phyloP scores from a whole-genome alignment of 2,797 vertebrate species.

The Odontamblyopus lacepedii region DNA sequence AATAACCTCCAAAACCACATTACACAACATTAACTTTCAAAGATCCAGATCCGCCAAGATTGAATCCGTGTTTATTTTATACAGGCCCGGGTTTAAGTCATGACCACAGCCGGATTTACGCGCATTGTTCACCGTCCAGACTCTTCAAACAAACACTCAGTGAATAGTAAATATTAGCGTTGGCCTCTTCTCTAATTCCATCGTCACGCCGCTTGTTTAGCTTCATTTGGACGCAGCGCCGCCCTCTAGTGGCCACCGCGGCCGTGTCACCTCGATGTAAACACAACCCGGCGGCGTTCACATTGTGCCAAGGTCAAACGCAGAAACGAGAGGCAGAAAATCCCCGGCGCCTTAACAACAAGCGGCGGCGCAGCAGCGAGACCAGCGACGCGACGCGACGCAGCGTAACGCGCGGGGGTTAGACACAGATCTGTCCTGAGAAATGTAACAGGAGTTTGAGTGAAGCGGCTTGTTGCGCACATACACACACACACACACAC shows the following conservation, averaged over 20 bases:
- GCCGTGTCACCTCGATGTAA: constrained; percentile 20
- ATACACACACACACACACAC: constrained; percentile 20
- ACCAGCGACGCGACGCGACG: constrained; percentile 36
- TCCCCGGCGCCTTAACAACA: constrained; percentile 49
- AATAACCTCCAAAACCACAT: neutral
- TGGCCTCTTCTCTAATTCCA: neutral
- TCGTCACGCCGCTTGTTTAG: neutral
- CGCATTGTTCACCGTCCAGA: neutral
- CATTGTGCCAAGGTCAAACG: constrained; percentile 65
- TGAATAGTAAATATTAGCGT: neutral
- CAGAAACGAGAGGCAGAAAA: constrained; percentile 38
- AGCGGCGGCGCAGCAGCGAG: constrained; percentile 27
- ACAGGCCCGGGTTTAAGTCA: neutral
- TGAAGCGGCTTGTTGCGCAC: constrained; percentile 64
- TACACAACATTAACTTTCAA: neutral
- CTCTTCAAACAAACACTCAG: neutral
- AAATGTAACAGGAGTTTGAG: constrained; percentile 69
- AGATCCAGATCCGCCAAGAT: neutral
- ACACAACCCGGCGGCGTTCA: constrained; percentile 50
- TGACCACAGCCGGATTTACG: neutral
- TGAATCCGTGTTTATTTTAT: neutral
- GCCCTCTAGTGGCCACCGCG: constrained; percentile 44
- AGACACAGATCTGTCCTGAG: constrained; percentile 49
- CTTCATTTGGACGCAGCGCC: neutral
- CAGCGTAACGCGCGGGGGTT: constrained; percentile 42